Percentiles rank a stretch among this genome's conserved stretches.
These are phyloP conservation scores for Sycobia sp. DNA, from an alignment of 1,140 invertebrate species.

Conservation along the genomic window DNA sequence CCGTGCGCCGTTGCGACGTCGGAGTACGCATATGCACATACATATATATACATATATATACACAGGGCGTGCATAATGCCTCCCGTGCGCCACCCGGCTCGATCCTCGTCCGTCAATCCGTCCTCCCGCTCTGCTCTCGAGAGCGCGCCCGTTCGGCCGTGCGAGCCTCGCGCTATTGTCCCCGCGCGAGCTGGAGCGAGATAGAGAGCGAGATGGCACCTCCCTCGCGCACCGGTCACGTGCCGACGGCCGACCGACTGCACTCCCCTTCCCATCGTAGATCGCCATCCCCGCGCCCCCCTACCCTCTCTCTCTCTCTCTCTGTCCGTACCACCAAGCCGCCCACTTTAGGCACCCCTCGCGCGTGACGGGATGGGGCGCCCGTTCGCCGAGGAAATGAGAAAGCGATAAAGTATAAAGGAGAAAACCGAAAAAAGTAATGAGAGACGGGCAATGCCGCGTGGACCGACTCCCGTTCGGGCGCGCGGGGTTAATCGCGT, in stretches of 20 bases:
- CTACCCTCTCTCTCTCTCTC: constrained; percentile 36
- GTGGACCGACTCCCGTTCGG: too few species aligned
- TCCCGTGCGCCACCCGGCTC: not conserved
- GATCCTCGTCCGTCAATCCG: constrained; percentile 40
- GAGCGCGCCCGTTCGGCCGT: constrained; percentile 23
- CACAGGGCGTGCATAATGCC: too few species aligned
- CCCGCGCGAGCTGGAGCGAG: not conserved
- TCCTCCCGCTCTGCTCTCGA: constrained; percentile 18
- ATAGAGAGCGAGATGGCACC: constrained; percentile 9
- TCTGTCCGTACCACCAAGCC: constrained; percentile 49
- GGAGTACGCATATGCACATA: too few species aligned
- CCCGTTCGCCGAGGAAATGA: constrained; percentile 25
- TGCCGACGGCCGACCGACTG: constrained; percentile 39
- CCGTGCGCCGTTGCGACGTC: too few species aligned
- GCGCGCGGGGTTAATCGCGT: too few species aligned
- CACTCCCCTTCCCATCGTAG: too few species aligned
- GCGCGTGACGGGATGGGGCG: not conserved
- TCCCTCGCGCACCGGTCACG: constrained; percentile 52
- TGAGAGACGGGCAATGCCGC: constrained; percentile 13
- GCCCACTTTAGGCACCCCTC: constrained; percentile 48
- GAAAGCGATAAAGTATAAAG: constrained; percentile 32
- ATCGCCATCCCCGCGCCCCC: constrained; percentile 22
- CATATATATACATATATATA: too few species aligned
- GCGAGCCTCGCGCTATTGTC: not conserved
- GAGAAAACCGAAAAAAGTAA: constrained; percentile 31